Base-by-base conservation (phyloP, 2,888 invertebrate genomes). In the Automeris io region DNA sequence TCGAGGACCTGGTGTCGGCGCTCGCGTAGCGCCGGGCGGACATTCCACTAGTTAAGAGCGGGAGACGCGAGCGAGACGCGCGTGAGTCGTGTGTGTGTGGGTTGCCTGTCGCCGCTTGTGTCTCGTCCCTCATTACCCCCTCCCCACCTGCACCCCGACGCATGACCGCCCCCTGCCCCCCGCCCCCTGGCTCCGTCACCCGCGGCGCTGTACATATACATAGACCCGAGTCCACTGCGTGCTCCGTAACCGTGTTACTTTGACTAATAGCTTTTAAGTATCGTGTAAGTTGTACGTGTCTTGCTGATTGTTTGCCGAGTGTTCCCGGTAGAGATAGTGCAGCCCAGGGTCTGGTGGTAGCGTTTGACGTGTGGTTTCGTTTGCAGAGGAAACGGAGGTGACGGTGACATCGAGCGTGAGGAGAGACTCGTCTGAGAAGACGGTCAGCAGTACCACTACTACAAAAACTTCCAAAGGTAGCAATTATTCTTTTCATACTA, bases 1-100 rank as follows among this genome's bases (percentile, higher is more conserved):
- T 96, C 87, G 95, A 96, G 73, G 92, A 93, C 78, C 89, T 96
- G 59, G 94, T 95, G 88, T 88, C 89, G 82, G 88, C 75, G 77
- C 82, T 86, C 68, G 77, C 82, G 64, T 83, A 80, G 71, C 68
- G 65, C 57, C 59, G 54, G 59, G 57, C 58, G 45, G 51, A 78
- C 83, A 83, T 83, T 83, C 83, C 83, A 79, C 77, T 79, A 73
- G 75, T 69, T 75, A 77, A 72, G 66, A 69, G 67, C 68, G 67
- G 70, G 72, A 75, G 75, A 29, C 16, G 62, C 69, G 70, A 78
- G 75, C 75, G 81, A 82, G 81, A 78, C 81, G 79, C 82, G 81
- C 81, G 83, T 82, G 82, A 82, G 81, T 81, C 76, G 80, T 72
- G 81, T 83, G 83, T 82, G 86, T 81, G 86, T 82, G 83, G 75